These are phyloP conservation scores for Sebastes miniatus DNA, from an alignment of 2,797 vertebrate genomes.

Conservation along the genomic window DNA sequence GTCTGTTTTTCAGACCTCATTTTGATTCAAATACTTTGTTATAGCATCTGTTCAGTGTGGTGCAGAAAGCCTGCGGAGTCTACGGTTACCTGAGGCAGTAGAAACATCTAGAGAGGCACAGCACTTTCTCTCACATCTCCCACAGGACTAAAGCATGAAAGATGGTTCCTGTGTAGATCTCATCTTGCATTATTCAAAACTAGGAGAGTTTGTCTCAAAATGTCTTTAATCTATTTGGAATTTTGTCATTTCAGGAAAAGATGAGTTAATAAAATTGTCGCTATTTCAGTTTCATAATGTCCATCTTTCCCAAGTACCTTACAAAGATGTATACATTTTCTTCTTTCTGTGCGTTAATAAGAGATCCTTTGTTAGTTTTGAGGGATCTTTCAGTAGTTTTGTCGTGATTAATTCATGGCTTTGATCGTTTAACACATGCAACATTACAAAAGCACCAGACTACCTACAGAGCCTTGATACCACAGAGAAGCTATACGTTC, in stretches of 20 bases:
- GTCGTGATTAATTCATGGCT: not conserved
- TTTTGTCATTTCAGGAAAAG: not conserved
- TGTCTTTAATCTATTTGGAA: not conserved
- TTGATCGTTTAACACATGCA: not conserved
- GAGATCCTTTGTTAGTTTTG: not conserved
- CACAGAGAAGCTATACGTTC: not conserved
- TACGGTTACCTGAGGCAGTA: not conserved
- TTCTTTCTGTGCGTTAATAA: not conserved
- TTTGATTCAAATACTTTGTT: not conserved
- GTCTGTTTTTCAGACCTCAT: not conserved
- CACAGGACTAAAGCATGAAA: not conserved
- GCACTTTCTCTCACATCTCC: not conserved
- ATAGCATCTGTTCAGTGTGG: not conserved
- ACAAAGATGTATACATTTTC: not conserved
- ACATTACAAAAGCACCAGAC: not conserved
- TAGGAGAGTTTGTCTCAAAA: not conserved
- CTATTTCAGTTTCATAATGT: not conserved
- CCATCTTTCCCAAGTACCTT: not conserved
- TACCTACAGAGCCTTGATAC: not conserved
- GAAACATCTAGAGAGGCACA: constrained; percentile 13
- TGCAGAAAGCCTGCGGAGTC: not conserved
- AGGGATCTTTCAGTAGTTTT: not conserved
- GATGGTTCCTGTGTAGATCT: not conserved
- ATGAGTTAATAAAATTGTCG: not conserved
- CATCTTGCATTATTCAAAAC: not conserved